Percentiles rank a stretch among this genome's conserved stretches.
Conservation (phyloP, 2,888 invertebrate genomes). For the Itoplectis maculator region DNA sequence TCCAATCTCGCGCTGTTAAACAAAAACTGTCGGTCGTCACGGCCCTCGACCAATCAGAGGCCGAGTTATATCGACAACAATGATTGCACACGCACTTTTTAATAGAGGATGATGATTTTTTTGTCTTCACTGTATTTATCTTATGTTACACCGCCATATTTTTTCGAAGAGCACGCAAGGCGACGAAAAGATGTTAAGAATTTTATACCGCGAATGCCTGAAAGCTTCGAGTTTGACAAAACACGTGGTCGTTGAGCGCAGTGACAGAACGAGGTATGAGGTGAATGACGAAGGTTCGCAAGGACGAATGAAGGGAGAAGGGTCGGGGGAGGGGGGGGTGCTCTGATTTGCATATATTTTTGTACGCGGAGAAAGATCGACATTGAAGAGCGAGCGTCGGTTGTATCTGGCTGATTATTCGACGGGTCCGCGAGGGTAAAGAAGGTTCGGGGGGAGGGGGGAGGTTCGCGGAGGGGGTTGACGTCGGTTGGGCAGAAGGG, state of each 20-base stretch:
- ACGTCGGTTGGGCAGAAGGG: conserved; percentile 55
- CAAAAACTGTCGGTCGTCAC: too few relatives aligned
- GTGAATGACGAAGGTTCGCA: conserved; percentile 60
- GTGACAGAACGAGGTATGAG: conserved; percentile 48
- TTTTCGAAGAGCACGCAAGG: too few relatives aligned
- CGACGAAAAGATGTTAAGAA: too few relatives aligned
- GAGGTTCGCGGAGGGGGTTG: conserved; percentile 54
- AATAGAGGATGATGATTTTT: too few relatives aligned
- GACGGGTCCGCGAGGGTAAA: conserved; percentile 66
- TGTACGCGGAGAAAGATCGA: conserved; percentile 53
- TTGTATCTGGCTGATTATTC: conserved; percentile 80
- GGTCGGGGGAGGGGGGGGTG: conserved; percentile 52
- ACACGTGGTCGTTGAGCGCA: conserved; percentile 60
- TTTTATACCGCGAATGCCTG: background rate
- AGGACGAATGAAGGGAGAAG: too few relatives aligned
- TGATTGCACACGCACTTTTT: too few relatives aligned
- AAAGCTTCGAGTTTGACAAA: conserved; percentile 48
- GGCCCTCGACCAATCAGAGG: too few relatives aligned
- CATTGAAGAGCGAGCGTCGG: conserved; percentile 25
- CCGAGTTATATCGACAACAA: too few relatives aligned
- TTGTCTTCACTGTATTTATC: too few relatives aligned
- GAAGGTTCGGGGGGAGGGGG: background rate
- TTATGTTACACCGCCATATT: too few relatives aligned
- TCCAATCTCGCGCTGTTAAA: too few relatives aligned
- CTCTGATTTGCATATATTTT: conserved; percentile 64